These are phyloP conservation scores for Andrena hattorfiana DNA, from an alignment of 2,888 invertebrate genomes.

Conservation along the genomic window DNA sequence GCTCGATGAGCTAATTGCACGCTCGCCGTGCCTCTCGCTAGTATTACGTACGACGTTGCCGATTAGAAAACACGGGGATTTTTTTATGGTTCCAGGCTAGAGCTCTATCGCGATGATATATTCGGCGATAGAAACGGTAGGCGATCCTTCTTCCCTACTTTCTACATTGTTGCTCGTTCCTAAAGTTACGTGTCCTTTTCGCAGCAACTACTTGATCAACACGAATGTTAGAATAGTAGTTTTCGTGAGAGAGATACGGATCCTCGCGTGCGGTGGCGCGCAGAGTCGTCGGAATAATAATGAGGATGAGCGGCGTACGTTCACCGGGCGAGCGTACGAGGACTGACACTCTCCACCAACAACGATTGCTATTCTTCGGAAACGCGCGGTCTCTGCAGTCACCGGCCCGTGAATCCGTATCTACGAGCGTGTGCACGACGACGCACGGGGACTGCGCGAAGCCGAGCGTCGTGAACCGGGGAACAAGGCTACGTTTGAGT, in stretches of 20 bases:
- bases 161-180: not conserved
- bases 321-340: slow-evolving; percentile 36
- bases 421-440: slow-evolving; percentile 1
- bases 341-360: slow-evolving; percentile 51
- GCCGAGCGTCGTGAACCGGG: slow-evolving; percentile 38
- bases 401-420: slow-evolving; percentile 76
- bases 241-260: not conserved
- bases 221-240: not conserved
- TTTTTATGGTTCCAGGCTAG: too few species aligned
- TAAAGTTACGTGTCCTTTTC: not conserved
- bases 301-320: not conserved
- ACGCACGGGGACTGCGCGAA: not conserved
- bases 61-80: too few species aligned
- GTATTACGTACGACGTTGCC: too few species aligned
- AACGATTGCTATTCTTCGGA: slow-evolving; percentile 66
- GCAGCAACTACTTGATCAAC: too few species aligned
- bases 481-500: slow-evolving; percentile 51
- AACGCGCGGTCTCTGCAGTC: slow-evolving; percentile 71
- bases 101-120: not conserved
- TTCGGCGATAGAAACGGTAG: not conserved
- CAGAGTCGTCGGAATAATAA: not conserved
- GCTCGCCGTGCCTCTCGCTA: not conserved
- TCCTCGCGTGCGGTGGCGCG: not conserved
- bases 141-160: not conserved
- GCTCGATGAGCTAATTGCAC: not conserved